Evolutionary conservation across 1,140 invertebrate species (phyloP).

Genomic region (Megathymus violae): DNA sequence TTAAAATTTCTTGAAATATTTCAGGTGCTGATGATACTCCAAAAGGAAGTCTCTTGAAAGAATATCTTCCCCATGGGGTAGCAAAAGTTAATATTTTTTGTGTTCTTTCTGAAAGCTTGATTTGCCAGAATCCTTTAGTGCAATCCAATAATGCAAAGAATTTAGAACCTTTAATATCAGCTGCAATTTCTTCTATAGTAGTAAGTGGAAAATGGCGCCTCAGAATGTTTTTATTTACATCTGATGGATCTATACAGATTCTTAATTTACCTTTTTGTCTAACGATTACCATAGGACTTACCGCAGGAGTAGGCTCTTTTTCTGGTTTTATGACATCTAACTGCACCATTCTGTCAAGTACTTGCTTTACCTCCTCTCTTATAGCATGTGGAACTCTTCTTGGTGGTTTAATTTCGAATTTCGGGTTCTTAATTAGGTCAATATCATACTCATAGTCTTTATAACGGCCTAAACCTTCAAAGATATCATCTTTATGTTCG

Average conservation of each 20-base stretch:
- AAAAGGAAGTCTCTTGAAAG: no score
- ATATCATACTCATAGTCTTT: slow-evolving; percentile 38
- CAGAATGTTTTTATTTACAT: slow-evolving; percentile 36
- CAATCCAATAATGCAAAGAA: slow-evolving; percentile 44
- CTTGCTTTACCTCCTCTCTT: slow-evolving; percentile 33
- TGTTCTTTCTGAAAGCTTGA: slow-evolving; percentile 37
- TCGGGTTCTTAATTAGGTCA: slow-evolving; percentile 32
- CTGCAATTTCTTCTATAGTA: slow-evolving; percentile 37
- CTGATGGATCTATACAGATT: slow-evolving; percentile 42
- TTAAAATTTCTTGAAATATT: no score
- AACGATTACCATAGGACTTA: slow-evolving; percentile 36
- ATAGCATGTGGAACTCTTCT: slow-evolving; percentile 32
- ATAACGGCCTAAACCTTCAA: slow-evolving; percentile 35
- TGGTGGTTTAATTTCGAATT: slow-evolving; percentile 24
- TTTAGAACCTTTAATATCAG: slow-evolving; percentile 37
- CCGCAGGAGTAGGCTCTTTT: slow-evolving; percentile 37
- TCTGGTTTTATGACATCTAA: slow-evolving; percentile 40
- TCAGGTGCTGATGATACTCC: no score
- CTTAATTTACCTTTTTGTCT: slow-evolving; percentile 40
- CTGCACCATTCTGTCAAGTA: slow-evolving; percentile 41
- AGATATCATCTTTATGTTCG: slow-evolving; percentile 38
- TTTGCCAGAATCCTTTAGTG: slow-evolving; percentile 43
- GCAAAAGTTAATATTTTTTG: slow-evolving; percentile 39
- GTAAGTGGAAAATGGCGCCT: slow-evolving; percentile 31
- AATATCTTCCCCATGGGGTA: no score